Evolutionary conservation across 2,113 vertebrate species (phyloP), one percentile per base, ranked within the genome.

Genomic region (Riparia riparia): DNA sequence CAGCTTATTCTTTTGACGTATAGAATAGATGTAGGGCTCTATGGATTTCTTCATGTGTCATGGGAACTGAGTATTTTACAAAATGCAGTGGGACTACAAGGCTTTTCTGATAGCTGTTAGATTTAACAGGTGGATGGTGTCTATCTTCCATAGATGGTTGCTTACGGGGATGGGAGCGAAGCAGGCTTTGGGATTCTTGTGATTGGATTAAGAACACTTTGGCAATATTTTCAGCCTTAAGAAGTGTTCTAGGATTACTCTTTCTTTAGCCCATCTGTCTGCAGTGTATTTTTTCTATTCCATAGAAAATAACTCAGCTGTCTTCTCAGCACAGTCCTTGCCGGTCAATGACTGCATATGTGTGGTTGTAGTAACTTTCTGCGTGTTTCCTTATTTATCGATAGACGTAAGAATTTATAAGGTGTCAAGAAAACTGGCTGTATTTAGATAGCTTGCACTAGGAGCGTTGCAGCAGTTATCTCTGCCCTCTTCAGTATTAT

Each of bases 91-190:
- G n/a, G 49, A 50, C 70, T 28, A n/a, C 42, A 68, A 26, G 60
- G 41, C n/a, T 80, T 72, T 72, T 63, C 60, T 37, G 51, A 83
- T 73, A 64, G 76, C 69, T 44, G 3, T 28, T 39, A 66, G 79
- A 68, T 70, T 86, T 66, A 96, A 96, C 96, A 96, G 93, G 95
- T 97, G 96, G 80, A 82, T 65, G 51, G 29, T 74, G 72, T 96
- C 90, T 61, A 53, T 95, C 86, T 81, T 71, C 80, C 44, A 7
- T 68, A 60, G 80, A 72, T 86, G 53, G 56, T 78, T 95, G 80
- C n/a, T 81, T 89, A 86, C 51, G 49, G 68, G 56, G 72, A 78
- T 63, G 60, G 89, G 93, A 93, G 60, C 44, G 83, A 90, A 81
- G 14, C n/a, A 64, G 65, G 56, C 56, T 93, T 89, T 50, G 54